Percentiles rank a stretch among this genome's conserved stretches.
Evolutionary conservation across 2,797 vertebrate species (phyloP).

Genomic region (Bovichtus diacanthus): DNA sequence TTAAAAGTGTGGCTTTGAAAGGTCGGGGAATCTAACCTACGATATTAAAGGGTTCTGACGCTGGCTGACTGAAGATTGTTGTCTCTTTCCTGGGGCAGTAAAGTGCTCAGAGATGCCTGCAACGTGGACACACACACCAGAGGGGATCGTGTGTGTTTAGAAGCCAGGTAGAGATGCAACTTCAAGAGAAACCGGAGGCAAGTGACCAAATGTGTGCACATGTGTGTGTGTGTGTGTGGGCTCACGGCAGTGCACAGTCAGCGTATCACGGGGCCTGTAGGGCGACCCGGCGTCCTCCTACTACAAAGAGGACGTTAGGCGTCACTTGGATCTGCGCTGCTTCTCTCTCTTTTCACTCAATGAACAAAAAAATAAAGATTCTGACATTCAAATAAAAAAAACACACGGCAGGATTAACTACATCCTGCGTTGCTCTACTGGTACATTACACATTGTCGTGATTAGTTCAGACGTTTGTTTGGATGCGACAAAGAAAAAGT

Average conservation of each 20-base stretch:
- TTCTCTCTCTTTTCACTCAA: slow-evolving; percentile 39
- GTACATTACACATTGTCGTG: slow-evolving; percentile 56
- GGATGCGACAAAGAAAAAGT: slow-evolving; percentile 25
- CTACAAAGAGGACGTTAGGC: slow-evolving; percentile 21
- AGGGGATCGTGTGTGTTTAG: slow-evolving; percentile 5
- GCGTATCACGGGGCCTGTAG: slow-evolving; percentile 41
- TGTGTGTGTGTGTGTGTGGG: background rate
- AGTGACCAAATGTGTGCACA: slow-evolving; percentile 3
- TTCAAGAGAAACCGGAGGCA: background rate
- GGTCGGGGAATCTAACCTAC: background rate
- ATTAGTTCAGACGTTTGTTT: slow-evolving; percentile 63
- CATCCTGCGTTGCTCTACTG: slow-evolving; percentile 25
- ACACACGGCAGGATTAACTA: slow-evolving; percentile 31
- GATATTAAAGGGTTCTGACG: background rate
- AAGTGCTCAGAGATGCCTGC: slow-evolving; percentile 85
- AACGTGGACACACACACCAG: slow-evolving; percentile 28
- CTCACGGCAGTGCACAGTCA: slow-evolving; percentile 44
- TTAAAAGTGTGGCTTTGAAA: slow-evolving; percentile 36
- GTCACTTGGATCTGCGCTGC: slow-evolving; percentile 11
- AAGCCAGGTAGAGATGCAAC: background rate
- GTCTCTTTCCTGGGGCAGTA: slow-evolving; percentile 75
- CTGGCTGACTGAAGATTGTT: slow-evolving; percentile 74
- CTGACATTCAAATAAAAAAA: slow-evolving; percentile 49
- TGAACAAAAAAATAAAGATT: slow-evolving; percentile 28
- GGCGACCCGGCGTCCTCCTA: slow-evolving; percentile 49